A percentile compares a stretch with the other conserved stretches of the same genome.
These are phyloP conservation scores for Thelaira solivaga DNA, from an alignment of 2,888 invertebrate genomes.

Conservation along the genomic window DNA sequence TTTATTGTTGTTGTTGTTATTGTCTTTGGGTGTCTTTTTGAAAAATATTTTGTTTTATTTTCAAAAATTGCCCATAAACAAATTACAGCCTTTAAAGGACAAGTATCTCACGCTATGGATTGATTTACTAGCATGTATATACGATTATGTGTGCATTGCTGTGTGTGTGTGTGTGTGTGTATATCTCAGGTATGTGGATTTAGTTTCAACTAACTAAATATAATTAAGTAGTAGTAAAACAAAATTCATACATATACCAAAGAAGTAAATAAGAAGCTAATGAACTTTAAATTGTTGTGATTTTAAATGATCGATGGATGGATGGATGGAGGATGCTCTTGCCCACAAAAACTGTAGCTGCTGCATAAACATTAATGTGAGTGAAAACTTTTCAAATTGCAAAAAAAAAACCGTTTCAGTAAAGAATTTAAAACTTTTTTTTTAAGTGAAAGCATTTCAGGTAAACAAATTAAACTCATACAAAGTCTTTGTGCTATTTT, in stretches of 20 bases:
- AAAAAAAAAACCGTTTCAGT: conserved; percentile 21
- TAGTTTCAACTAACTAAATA: conserved; percentile 33
- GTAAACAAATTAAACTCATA: no score
- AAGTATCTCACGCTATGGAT: conserved; percentile 60
- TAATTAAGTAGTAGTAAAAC: neutral
- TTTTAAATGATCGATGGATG: conserved; percentile 53
- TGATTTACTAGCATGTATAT: neutral
- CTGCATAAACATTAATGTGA: neutral
- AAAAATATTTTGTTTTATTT: conserved; percentile 60
- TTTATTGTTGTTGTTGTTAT: no score
- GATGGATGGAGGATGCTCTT: conserved; percentile 55
- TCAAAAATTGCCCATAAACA: conserved; percentile 25
- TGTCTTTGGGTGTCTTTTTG: conserved; percentile 19
- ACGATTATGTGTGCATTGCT: neutral
- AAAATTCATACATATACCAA: neutral
- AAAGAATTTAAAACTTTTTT: conserved; percentile 17
- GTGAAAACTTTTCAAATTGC: neutral
- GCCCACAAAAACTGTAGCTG: conserved; percentile 2
- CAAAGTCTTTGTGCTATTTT: neutral
- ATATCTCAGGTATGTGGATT: neutral
- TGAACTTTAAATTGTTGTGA: conserved; percentile 61
- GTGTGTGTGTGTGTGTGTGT: neutral
- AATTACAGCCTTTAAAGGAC: conserved; percentile 43
- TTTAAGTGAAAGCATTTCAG: conserved; percentile 55
- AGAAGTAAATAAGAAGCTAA: conserved; percentile 49